phyloP scores from a whole-genome alignment of 2,797 vertebrate species.

The Poeciliopsis presidionis region DNA sequence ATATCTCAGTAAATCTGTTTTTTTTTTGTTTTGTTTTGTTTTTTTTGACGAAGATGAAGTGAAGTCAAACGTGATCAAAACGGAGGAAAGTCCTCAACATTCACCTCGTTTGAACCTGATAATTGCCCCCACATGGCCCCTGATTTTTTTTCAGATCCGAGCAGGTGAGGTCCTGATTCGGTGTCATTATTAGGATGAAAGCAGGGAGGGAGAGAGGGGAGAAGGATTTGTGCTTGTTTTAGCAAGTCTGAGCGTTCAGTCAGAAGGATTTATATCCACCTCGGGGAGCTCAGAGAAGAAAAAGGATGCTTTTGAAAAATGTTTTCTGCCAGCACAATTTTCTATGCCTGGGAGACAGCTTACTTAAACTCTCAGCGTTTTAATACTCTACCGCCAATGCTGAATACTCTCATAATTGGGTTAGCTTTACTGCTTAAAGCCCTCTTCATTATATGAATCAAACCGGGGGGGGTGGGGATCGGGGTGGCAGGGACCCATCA shows the following conservation, averaged over 20 bases:
- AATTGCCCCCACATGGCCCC: constrained; percentile 36
- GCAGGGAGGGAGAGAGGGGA: constrained; percentile 46
- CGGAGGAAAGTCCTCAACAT: constrained; percentile 58
- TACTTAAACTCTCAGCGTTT: constrained; percentile 62
- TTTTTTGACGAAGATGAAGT: constrained; percentile 52
- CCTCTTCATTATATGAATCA: constrained; percentile 61
- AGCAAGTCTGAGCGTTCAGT: constrained; percentile 72
- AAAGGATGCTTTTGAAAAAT: constrained; percentile 62
- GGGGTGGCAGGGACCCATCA: constrained; percentile 35
- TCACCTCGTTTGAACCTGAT: constrained; percentile 65
- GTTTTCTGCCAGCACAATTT: constrained; percentile 64
- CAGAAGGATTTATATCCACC: constrained; percentile 67
- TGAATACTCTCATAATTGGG: constrained; percentile 72
- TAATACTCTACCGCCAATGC: constrained; percentile 56
- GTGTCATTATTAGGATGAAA: constrained; percentile 70
- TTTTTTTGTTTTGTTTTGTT: too few species aligned
- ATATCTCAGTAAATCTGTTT: constrained; percentile 59
- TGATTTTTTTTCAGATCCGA: constrained; percentile 44
- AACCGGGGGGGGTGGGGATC: constrained; percentile 15
- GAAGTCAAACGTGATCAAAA: constrained; percentile 50
- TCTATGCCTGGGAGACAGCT: constrained; percentile 73
- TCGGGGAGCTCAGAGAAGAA: constrained; percentile 67
- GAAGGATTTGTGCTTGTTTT: constrained; percentile 73
- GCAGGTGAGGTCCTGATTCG: constrained; percentile 70
- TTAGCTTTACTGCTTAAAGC: constrained; percentile 67